Conservation (phyloP, 2,797 vertebrate genomes). For the Knipowitschia caucasica region DNA sequence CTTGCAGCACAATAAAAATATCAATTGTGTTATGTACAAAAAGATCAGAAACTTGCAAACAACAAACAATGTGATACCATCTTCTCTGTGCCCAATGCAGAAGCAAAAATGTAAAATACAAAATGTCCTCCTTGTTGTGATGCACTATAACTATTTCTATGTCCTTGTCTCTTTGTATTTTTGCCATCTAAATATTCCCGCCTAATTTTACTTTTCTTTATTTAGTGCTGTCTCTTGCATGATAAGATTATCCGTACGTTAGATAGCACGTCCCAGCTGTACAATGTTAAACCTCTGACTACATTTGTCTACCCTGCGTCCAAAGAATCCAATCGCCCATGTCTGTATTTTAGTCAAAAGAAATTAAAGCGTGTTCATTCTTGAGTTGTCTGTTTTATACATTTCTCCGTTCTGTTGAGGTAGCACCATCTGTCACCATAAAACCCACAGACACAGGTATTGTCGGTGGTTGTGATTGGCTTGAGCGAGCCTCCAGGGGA, state of each 20-base stretch:
- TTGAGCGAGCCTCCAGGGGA: constrained; percentile 3
- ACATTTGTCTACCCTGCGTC: background rate
- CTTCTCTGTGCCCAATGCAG: too few species aligned
- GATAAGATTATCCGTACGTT: constrained; percentile 37
- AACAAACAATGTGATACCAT: too few species aligned
- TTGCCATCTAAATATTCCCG: constrained; percentile 41
- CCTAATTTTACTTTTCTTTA: constrained; percentile 16
- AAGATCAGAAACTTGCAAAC: too few species aligned
- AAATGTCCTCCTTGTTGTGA: too few species aligned
- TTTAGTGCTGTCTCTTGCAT: constrained; percentile 15
- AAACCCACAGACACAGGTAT: background rate
- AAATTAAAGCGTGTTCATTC: background rate
- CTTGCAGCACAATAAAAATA: too few species aligned
- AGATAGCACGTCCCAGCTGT: constrained; percentile 19
- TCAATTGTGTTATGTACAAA: too few species aligned
- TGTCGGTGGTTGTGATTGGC: constrained; percentile 6
- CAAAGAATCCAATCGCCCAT: background rate
- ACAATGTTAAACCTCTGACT: constrained; percentile 19
- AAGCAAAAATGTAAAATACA: too few species aligned
- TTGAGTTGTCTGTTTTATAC: background rate
- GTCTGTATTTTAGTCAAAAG: background rate
- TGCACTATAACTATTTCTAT: too few species aligned
- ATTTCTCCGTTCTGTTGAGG: background rate
- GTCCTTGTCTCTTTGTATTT: constrained; percentile 55
- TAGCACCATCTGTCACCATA: background rate